Conservation (phyloP, 2,797 vertebrate species). For the Alauda arvensis region DNA sequence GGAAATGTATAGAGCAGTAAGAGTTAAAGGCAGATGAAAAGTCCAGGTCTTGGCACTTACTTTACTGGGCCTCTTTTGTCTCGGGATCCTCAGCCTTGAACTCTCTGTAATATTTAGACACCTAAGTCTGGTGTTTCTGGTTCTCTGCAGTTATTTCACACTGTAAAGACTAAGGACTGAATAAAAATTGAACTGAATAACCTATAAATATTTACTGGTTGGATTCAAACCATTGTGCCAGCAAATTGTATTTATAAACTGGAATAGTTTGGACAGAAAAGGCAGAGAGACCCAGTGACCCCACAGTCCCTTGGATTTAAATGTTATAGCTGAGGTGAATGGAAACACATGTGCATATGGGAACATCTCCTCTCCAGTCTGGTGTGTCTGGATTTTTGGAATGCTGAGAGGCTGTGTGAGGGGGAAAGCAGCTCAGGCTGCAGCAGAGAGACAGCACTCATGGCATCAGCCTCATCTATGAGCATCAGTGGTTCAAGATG, state of each 20-base stretch:
- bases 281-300: not conserved
- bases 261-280: not conserved
- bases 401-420: not conserved
- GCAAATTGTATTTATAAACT: not conserved
- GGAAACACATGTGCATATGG: rapidly evolving
- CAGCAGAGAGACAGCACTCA: not conserved
- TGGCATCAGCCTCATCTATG: not conserved
- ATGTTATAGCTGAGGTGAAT: not conserved
- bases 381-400: not conserved
- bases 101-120: not conserved
- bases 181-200: not conserved
- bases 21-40: not conserved
- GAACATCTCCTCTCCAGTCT: not conserved
- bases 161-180: not conserved
- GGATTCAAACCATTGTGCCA: not conserved
- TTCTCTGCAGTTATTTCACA: not conserved
- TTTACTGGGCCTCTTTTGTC: not conserved
- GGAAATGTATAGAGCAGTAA: not conserved
- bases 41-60: not conserved
- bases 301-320: not conserved
- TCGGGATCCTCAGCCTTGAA: not conserved
- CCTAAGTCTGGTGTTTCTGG: not conserved
- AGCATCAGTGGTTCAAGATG: rapidly evolving
- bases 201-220: not conserved
- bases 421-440: not conserved